Evolutionary conservation across 2,888 invertebrate species (phyloP), one percentile per base, ranked within the genome.

Genomic region (Vannuccia rotundouncinata): DNA sequence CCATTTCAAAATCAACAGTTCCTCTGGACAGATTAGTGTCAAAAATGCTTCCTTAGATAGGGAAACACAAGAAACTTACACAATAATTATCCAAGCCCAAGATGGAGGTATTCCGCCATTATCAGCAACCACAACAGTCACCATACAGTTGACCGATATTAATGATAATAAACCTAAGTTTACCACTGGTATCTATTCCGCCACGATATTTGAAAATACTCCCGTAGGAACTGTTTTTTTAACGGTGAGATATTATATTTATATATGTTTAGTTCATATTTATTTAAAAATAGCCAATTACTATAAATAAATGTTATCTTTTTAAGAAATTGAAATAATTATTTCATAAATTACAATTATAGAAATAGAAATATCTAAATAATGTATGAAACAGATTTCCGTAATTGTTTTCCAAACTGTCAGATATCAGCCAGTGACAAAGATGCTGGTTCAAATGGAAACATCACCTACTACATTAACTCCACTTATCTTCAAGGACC

Each of bases 111-210:
- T 27, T 1, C 75, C 75, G 25, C 30, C 22, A 13, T 22, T 29
- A 5, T 29, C 28, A n/a, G 75, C 75, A 1, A 25, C 75, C 1
- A 45, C 45, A 45, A 75, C 75, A 1, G 75, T 75, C 75, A 75
- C 75, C 1, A 28, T 75, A 29, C 27, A 1, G n/a, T 25, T 75
- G 1, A 30, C 1, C 2, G 75, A 75, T 30, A 27, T 30, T 0
- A 75, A 75, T 5, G 75, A 75, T 17, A 29, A 75, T 27, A 30
- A 25, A 22, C 75, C 75, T 22, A 27, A 25, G 75, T 75, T 2
- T 30, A 5, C 29, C 28, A 1, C n/a, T 22, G 0, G 25, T 1
- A 29, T 25, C 28, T 75, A 25, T 27, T 29, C 29, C 25, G 75
- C 75, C 75, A 75, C 75, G 0, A 1, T 75, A n/a, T 25, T 2